Conservation (phyloP, 2,797 vertebrate species). For the Gambelia wislizenii region DNA sequence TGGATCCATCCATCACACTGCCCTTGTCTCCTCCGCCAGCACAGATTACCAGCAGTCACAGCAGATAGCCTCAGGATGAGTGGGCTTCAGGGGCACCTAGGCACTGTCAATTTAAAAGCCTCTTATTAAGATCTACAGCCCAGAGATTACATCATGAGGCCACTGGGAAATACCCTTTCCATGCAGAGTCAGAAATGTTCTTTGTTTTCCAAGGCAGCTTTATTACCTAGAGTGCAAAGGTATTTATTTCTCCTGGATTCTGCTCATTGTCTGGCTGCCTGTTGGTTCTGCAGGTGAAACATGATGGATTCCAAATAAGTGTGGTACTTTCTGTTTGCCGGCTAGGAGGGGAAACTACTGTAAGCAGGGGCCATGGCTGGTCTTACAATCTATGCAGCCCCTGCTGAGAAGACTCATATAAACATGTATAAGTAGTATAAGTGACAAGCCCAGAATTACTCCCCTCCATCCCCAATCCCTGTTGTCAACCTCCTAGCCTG, state of each 20-base stretch:
- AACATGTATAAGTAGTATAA: background rate
- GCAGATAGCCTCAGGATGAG: background rate
- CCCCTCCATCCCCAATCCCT: too few species aligned
- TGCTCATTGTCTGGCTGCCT: background rate
- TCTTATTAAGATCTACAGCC: slow-evolving; percentile 24
- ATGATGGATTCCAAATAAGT: background rate
- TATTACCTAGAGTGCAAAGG: background rate
- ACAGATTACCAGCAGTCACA: background rate
- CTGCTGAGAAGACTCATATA: background rate
- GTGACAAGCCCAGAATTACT: background rate
- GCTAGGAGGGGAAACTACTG: background rate
- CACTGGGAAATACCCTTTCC: slow-evolving; percentile 1
- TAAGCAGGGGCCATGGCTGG: background rate
- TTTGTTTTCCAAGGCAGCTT: background rate
- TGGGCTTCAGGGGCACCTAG: background rate
- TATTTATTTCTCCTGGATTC: background rate
- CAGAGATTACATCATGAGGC: background rate
- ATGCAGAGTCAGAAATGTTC: background rate
- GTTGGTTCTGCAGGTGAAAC: background rate
- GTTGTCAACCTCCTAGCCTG: background rate
- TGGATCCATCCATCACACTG: background rate
- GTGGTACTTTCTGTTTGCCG: background rate
- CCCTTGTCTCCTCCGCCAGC: background rate
- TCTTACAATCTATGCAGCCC: background rate
- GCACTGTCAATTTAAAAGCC: slow-evolving; percentile 3